Base-by-base conservation (phyloP, 1,140 invertebrate genomes). In the Chlorops oryzae region DNA sequence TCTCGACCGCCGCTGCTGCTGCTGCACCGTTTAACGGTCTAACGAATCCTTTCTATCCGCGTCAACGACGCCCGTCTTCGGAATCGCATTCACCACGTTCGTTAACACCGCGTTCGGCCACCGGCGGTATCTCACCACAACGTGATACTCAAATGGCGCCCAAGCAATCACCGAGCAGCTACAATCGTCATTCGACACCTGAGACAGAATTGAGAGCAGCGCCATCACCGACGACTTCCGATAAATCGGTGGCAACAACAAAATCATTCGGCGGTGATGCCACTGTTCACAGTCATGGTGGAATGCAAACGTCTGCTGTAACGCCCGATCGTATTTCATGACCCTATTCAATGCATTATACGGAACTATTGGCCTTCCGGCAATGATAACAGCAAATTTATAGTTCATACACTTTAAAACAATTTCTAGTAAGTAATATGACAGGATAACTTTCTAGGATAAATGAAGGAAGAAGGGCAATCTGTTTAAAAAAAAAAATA, bases 261-360 rank as follows among this genome's bases (percentile, higher is more conserved):
- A n/a, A n/a, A n/a, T n/a, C n/a, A n/a, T n/a, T n/a, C n/a, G n/a
- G n/a, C n/a, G n/a, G n/a, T n/a, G n/a, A n/a, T n/a, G n/a, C n/a
- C n/a, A n/a, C n/a, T n/a, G n/a, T n/a, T n/a, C n/a, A n/a, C n/a
- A n/a, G n/a, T n/a, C n/a, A n/a, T n/a, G n/a, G n/a, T n/a, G n/a
- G n/a, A n/a, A n/a, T n/a, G n/a, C n/a, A 32, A n/a, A n/a, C n/a
- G n/a, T n/a, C n/a, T n/a, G n/a, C n/a, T n/a, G n/a, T n/a, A n/a
- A n/a, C 63, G 3, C 58, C 64, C 13, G 66, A 70, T 54, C 59
- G 61, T 52, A 63, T 70, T 57, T 70, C 67, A 70, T 70, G 67
- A 70, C 67, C 66, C 52, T 65, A 63, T 67, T 57, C 60, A 4
- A 63, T 61, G 54, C 63, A 64, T 49, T 70, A 59, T 63, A 52